A percentile compares a stretch with the other conserved stretches of the same genome.
phyloP scores from a whole-genome alignment of 2,113 vertebrate species.

The Toxostoma redivivum region DNA sequence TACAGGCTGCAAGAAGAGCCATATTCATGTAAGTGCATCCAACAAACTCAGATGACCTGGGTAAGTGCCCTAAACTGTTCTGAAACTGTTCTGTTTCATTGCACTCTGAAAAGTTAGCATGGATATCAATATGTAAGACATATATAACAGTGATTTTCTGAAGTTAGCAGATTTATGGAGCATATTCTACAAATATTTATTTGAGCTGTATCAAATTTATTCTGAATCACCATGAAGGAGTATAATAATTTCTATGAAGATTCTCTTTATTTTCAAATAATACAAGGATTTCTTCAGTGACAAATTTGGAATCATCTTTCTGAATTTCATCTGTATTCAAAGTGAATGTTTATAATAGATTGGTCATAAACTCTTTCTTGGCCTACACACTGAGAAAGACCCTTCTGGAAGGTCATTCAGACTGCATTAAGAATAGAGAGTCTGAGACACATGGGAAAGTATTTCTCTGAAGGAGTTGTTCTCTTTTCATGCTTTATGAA shows the following conservation, averaged over 20 bases:
- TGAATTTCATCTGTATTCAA: background rate
- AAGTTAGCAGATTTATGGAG: background rate
- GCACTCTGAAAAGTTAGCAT: background rate
- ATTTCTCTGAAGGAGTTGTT: background rate
- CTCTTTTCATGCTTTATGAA: background rate
- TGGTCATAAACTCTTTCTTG: background rate
- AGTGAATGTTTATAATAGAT: background rate
- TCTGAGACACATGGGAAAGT: background rate
- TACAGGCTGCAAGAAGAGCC: background rate
- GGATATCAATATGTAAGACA: background rate
- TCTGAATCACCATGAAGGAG: background rate
- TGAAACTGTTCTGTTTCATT: background rate
- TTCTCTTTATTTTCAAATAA: background rate
- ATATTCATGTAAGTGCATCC: background rate
- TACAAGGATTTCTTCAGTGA: background rate
- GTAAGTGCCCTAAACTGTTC: background rate
- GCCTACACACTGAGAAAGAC: background rate
- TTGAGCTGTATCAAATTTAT: background rate
- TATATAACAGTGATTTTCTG: background rate
- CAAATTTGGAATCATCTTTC: background rate
- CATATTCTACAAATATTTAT: background rate
- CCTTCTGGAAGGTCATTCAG: background rate
- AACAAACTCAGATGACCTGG: background rate
- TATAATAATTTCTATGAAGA: background rate
- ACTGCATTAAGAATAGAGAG: background rate